Conservation (phyloP, 2,888 invertebrate genomes). For the Metalampra italica region DNA sequence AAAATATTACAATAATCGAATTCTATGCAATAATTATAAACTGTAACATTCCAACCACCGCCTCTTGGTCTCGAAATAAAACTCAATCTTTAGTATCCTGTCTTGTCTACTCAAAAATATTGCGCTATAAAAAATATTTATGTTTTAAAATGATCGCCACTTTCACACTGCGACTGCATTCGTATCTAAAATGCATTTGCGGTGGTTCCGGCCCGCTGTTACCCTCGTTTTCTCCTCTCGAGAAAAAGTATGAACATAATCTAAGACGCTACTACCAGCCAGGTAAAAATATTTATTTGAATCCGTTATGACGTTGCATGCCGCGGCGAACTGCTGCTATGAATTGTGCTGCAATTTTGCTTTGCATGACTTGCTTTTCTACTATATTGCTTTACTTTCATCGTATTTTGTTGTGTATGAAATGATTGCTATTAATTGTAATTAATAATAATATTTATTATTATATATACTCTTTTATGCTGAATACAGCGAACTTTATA, state of each 20-base stretch:
- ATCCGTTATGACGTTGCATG: slow-evolving; percentile 4
- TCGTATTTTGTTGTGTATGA: too few relatives aligned
- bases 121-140: slow-evolving; percentile 3
- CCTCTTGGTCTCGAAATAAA: too few relatives aligned
- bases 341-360: too few relatives aligned
- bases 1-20: too few relatives aligned
- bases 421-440: too few relatives aligned
- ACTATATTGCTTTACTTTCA: too few relatives aligned
- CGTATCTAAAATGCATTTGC: slow-evolving; percentile 45
- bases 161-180: slow-evolving; percentile 31
- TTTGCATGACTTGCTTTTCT: too few relatives aligned
- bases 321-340: neutral
- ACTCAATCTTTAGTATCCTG: neutral
- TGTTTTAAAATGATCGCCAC: slow-evolving; percentile 18
- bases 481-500: too few relatives aligned
- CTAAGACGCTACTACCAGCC: slow-evolving; percentile 10
- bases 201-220: slow-evolving; percentile 30
- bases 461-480: too few relatives aligned
- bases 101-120: neutral
- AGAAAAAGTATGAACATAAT: slow-evolving; percentile 9
- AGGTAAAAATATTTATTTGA: slow-evolving; percentile 20
- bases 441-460: too few relatives aligned
- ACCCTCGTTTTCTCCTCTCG: slow-evolving; percentile 21
- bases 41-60: too few relatives aligned
- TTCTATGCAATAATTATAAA: too few relatives aligned